phyloP scores from a whole-genome alignment of 1,140 invertebrate species.

The Drosophila lini region DNA sequence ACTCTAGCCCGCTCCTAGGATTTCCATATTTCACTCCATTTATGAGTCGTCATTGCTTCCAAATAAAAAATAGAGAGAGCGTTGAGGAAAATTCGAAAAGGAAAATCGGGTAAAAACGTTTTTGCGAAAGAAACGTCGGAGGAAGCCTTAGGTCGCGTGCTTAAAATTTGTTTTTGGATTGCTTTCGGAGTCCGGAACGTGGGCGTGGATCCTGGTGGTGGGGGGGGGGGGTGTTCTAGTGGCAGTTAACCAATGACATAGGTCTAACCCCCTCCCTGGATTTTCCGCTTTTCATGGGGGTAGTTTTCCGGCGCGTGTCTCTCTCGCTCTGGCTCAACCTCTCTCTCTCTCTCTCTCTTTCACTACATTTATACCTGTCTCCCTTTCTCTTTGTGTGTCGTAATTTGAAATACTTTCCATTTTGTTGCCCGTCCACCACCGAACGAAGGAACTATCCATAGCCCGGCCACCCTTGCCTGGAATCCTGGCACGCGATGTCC shows the following conservation, averaged over 20 bases:
- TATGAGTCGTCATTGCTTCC: conserved; percentile 72
- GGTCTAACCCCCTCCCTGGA: conserved; percentile 2
- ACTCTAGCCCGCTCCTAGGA: conserved; percentile 34
- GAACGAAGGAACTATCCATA: conserved; percentile 5
- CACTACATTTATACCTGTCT: not conserved
- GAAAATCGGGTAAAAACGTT: conserved; percentile 28
- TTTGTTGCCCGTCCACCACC: conserved; percentile 56
- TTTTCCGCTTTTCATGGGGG: conserved; percentile 22
- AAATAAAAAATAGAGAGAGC: conserved; percentile 32
- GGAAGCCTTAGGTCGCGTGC: conserved; percentile 57
- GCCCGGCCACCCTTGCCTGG: conserved; percentile 18
- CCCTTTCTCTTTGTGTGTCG: conserved; percentile 35
- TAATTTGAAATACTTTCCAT: conserved; percentile 83
- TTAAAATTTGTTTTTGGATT: conserved; percentile 75
- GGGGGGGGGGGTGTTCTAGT: not conserved
- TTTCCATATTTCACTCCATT: conserved; percentile 66
- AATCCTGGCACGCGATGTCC: conserved; percentile 80
- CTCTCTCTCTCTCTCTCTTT: not conserved
- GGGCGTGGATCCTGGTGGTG: conserved; percentile 14
- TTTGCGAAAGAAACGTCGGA: conserved; percentile 1
- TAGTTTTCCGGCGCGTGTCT: conserved; percentile 57
- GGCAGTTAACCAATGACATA: conserved; percentile 77
- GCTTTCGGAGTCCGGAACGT: conserved; percentile 55
- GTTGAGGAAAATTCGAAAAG: conserved; percentile 20
- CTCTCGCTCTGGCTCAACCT: not conserved